Evolutionary conservation across 2,113 vertebrate species (phyloP), one percentile per base, ranked within the genome.

Genomic region (Colaptes auratus): DNA sequence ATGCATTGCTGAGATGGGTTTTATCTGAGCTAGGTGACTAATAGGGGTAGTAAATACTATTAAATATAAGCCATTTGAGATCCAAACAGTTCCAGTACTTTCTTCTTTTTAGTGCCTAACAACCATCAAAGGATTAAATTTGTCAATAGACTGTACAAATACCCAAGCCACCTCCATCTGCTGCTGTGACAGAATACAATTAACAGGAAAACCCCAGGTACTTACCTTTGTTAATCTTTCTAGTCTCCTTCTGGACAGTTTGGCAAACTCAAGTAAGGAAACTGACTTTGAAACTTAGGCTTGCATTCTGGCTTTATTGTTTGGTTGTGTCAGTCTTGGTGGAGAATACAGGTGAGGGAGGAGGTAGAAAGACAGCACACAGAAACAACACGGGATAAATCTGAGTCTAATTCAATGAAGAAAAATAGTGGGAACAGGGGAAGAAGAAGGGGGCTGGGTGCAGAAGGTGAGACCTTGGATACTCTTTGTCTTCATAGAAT

Each of bases 31-130:
- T 60, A 24, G 79, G 65, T 56, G 48, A 60, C 39, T 91, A 27
- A 95, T 61, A 88, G 70, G 30, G 44, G 1, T 15, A 88, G 58
- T 84, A 83, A 88, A 84, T 69, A 65, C 58, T 77, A 36, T 35
- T 81, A 86, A 74, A 61, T 69, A 91, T 24, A 86, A 86, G 33
- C 27, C 72, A 15, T 61, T 91, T 88, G 70, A 84, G 73, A 84
- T 86, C 33, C 65, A 75, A 92, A 60, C 18, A 30, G 30, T 78
- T 78, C 30, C 44, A 35, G 31, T 61, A 60, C 42, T 88, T 81
- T 78, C 61, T 90, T 86, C 33, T 48, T 75, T 96, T 78, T 53
- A 84, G 80, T 75, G 65, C 65, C 53, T 84, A 65, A 82, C 0
- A 2, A 58, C 73, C 71, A 73, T 58, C 3, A 7, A 81, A 92